Percentiles rank a stretch among this genome's conserved stretches.
Evolutionary conservation across 1,140 invertebrate genomes (phyloP).

Genomic region (Zaprionus lachaisei): DNA sequence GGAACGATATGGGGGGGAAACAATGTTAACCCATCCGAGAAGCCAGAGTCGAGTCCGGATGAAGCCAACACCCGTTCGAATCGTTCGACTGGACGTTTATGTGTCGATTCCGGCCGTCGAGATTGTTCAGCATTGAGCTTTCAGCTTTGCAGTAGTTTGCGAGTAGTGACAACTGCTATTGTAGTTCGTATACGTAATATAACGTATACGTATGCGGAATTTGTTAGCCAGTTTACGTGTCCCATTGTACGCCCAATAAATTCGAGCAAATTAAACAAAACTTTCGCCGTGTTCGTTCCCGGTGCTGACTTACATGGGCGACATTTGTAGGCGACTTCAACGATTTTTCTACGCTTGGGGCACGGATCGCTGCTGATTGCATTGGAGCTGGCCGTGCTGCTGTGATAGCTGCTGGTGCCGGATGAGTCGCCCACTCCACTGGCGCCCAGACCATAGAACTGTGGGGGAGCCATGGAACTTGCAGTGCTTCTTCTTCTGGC

Average conservation of each 20-base stretch:
- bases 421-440: slow-evolving; percentile 78
- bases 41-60: slow-evolving; percentile 39
- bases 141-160: background rate
- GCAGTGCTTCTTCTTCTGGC: slow-evolving; percentile 95
- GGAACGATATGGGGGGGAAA: background rate
- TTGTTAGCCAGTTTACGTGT: slow-evolving; percentile 50
- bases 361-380: slow-evolving; percentile 89
- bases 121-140: slow-evolving; percentile 25
- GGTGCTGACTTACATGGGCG: slow-evolving; percentile 93
- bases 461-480: slow-evolving; percentile 93
- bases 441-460: slow-evolving; percentile 88
- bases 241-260: slow-evolving; percentile 51
- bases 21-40: slow-evolving; percentile 23
- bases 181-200: slow-evolving; percentile 16
- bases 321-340: slow-evolving; percentile 97
- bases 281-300: slow-evolving; percentile 14
- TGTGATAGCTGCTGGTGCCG: slow-evolving; percentile 78
- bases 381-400: slow-evolving; percentile 74
- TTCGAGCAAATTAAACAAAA: slow-evolving; percentile 55
- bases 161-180: background rate
- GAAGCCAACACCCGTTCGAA: slow-evolving; percentile 43
- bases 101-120: slow-evolving; percentile 45
- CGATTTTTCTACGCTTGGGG: slow-evolving; percentile 93
- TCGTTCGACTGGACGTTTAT: slow-evolving; percentile 60
- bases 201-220: slow-evolving; percentile 21